Percentiles rank a stretch among this genome's conserved stretches.
Conservation (phyloP, 1,140 invertebrate species). For the Zaprionus lachaisei region DNA sequence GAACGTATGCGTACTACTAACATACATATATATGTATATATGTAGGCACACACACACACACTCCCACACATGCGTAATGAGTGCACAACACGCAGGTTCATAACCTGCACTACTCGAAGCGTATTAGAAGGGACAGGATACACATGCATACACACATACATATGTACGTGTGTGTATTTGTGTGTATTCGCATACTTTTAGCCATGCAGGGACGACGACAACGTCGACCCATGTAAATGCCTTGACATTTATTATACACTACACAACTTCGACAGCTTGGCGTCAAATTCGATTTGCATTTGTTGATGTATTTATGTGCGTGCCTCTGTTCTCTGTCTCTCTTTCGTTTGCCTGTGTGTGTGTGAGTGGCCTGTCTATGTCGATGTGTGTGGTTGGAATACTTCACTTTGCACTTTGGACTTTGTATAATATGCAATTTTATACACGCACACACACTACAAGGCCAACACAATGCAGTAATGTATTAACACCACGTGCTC, state of each 20-base stretch:
- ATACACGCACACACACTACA: slow-evolving; percentile 29
- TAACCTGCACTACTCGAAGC: slow-evolving; percentile 81
- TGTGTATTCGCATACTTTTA: slow-evolving; percentile 20
- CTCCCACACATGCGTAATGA: slow-evolving; percentile 69
- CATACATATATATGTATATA: slow-evolving; percentile 57
- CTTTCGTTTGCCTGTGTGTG: slow-evolving; percentile 10
- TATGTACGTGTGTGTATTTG: slow-evolving; percentile 23
- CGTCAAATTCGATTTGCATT: slow-evolving; percentile 78
- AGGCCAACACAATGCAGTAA: slow-evolving; percentile 34
- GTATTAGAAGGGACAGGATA: slow-evolving; percentile 70
- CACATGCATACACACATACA: slow-evolving; percentile 5
- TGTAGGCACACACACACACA: slow-evolving; percentile 35
- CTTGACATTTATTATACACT: slow-evolving; percentile 76
- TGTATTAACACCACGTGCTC: slow-evolving; percentile 32
- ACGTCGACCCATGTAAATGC: slow-evolving; percentile 74
- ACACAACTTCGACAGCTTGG: slow-evolving; percentile 71
- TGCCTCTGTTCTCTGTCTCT: background rate
- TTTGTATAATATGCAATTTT: slow-evolving; percentile 30
- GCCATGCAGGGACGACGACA: slow-evolving; percentile 31
- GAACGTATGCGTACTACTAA: slow-evolving; percentile 74
- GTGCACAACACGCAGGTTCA: slow-evolving; percentile 77
- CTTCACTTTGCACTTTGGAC: background rate
- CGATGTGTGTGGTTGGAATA: slow-evolving; percentile 15
- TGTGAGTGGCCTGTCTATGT: slow-evolving; percentile 21
- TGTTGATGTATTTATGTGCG: slow-evolving; percentile 30